Percentiles rank a stretch among this genome's conserved stretches.
Conservation (phyloP, 2,113 vertebrate genomes). For the Cinclus cinclus region DNA sequence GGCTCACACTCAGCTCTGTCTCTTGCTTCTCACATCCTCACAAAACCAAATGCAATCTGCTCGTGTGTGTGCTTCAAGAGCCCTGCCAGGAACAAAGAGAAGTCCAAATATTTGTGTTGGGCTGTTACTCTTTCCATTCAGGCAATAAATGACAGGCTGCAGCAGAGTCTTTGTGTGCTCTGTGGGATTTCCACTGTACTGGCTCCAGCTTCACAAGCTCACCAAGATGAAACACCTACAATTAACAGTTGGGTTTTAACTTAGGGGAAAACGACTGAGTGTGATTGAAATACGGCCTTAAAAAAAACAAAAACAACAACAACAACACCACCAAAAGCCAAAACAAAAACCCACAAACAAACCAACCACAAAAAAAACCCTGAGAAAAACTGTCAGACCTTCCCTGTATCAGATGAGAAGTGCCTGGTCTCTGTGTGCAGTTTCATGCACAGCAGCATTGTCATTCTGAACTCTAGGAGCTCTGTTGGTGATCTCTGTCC, state of each 20-base stretch:
- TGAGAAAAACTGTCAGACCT: neutral
- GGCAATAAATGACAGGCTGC: neutral
- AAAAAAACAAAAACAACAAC: neutral
- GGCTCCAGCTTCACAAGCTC: neutral
- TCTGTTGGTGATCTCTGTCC: neutral
- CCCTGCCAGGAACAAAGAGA: conserved; percentile 25
- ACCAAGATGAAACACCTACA: neutral
- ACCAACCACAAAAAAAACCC: neutral
- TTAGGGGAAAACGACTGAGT: neutral
- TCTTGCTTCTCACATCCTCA: neutral
- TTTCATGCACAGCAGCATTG: neutral
- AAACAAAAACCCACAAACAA: neutral
- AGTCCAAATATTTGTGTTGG: conserved; percentile 47
- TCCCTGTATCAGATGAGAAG: neutral
- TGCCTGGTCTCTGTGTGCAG: neutral
- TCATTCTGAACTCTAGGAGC: neutral
- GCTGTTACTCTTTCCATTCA: conserved; percentile 49
- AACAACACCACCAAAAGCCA: neutral
- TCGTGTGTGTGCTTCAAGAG: neutral
- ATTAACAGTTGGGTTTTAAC: neutral
- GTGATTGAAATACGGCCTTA: neutral
- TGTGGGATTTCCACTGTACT: neutral
- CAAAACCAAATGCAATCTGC: neutral
- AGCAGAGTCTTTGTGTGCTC: neutral
- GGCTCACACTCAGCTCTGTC: neutral